Percentiles rank a stretch among this genome's conserved stretches.
Conservation (phyloP, 2,797 vertebrate species). For the Lacerta bilineata region DNA sequence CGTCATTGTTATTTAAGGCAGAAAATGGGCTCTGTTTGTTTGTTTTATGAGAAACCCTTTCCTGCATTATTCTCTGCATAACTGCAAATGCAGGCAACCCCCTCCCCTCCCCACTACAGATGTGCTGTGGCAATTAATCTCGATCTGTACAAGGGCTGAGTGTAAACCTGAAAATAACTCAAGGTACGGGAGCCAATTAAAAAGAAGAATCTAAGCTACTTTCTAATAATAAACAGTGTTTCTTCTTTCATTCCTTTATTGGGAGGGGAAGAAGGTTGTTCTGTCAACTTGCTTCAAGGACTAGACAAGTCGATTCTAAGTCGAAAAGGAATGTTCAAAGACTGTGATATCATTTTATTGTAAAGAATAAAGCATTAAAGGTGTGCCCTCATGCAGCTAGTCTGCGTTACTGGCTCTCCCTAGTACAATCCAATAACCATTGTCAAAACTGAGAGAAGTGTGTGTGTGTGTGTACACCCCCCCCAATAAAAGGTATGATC, state of each 20-base stretch:
- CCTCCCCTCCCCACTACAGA: slow-evolving; percentile 13
- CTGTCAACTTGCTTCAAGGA: slow-evolving; percentile 32
- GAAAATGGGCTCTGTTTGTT: slow-evolving; percentile 66
- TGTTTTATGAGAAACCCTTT: slow-evolving; percentile 53
- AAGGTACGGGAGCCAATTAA: background rate
- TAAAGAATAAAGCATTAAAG: background rate
- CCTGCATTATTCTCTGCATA: slow-evolving; percentile 51
- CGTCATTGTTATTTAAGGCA: slow-evolving; percentile 80
- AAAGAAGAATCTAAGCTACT: slow-evolving; percentile 32
- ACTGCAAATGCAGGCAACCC: slow-evolving; percentile 47
- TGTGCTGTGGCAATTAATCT: slow-evolving; percentile 52
- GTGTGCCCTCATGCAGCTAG: background rate
- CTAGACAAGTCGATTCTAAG: slow-evolving; percentile 44
- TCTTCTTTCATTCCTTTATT: background rate
- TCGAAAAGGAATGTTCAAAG: slow-evolving; percentile 52
- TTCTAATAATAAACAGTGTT: background rate
- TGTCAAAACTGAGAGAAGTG: background rate
- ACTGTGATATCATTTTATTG: background rate
- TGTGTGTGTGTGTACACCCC: too few species aligned
- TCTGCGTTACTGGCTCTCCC: background rate
- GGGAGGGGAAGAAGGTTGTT: accelerated
- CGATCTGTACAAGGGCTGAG: slow-evolving; percentile 56
- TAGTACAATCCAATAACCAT: background rate
- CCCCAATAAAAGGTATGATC: slow-evolving; percentile 4
- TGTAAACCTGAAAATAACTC: slow-evolving; percentile 28